A percentile compares a stretch with the other conserved stretches of the same genome.
Evolutionary conservation across 2,888 invertebrate genomes (phyloP).

Genomic region (Rosalia funebris): DNA sequence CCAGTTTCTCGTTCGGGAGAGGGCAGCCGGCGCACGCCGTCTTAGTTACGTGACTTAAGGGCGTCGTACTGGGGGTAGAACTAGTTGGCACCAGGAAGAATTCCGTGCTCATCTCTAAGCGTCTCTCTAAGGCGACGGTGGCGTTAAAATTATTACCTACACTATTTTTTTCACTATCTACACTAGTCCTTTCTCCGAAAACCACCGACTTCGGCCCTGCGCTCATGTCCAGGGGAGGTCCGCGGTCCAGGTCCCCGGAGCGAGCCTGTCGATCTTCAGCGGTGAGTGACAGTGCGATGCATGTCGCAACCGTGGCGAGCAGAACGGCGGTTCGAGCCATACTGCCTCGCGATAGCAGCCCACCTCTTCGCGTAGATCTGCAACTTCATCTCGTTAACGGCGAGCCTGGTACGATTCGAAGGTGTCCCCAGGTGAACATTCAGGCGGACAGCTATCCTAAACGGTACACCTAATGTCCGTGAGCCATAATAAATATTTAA

Average conservation of each 20-base stretch:
- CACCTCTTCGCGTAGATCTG: constrained; percentile 40
- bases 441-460: constrained; percentile 26
- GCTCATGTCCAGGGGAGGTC: constrained; percentile 43
- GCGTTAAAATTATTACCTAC: constrained; percentile 21
- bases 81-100: constrained; percentile 79
- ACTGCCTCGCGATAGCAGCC: constrained; percentile 47
- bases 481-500: constrained; percentile 12
- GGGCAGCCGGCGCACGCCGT: constrained; percentile 58
- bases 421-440: constrained; percentile 26
- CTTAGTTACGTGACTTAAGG: constrained; percentile 53
- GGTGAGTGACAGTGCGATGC: constrained; percentile 48
- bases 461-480: constrained; percentile 24
- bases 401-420: constrained; percentile 21
- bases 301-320: constrained; percentile 51
- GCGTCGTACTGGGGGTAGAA: constrained; percentile 56
- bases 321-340: constrained; percentile 59
- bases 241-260: constrained; percentile 55
- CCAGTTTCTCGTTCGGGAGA: constrained; percentile 46
- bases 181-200: constrained; percentile 33
- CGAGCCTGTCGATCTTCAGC: constrained; percentile 53
- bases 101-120: constrained; percentile 85
- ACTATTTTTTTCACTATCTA: constrained; percentile 21
- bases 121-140: constrained; percentile 59
- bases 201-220: background rate
- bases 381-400: constrained; percentile 44